Conservation (phyloP, 2,888 invertebrate species). For the Perithous albicinctus region DNA sequence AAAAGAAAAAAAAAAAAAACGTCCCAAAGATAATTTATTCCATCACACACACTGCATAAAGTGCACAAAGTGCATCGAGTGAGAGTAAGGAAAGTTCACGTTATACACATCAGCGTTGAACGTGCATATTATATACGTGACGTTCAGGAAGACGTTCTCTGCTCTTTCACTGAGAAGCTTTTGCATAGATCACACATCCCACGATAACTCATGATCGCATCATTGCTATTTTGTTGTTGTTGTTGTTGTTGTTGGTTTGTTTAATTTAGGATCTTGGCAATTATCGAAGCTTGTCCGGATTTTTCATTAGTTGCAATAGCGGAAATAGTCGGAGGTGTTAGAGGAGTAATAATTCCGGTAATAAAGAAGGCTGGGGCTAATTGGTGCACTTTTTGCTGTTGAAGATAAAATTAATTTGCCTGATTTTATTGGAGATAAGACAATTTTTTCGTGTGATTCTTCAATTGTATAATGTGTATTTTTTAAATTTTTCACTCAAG, state of each 20-base stretch:
- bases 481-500: too few species aligned
- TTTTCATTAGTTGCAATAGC: conserved; percentile 16
- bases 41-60: conserved; percentile 56
- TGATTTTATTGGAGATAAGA: too few species aligned
- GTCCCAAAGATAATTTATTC: conserved; percentile 60
- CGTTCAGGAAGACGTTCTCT: conserved; percentile 40
- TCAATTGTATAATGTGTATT: too few species aligned
- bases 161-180: neutral
- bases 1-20: too few species aligned
- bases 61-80: conserved; percentile 62
- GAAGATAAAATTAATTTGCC: too few species aligned
- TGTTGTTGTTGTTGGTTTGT: too few species aligned
- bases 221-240: conserved; percentile 26
- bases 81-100: conserved; percentile 63
- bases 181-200: neutral
- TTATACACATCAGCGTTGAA: neutral
- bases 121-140: conserved; percentile 42
- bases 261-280: conserved; percentile 1
- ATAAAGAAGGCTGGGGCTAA: too few species aligned
- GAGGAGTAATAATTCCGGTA: conserved; percentile 6
- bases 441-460: too few species aligned
- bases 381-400: too few species aligned
- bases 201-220: conserved; percentile 41
- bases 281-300: conserved; percentile 1
- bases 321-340: conserved; percentile 48